phyloP scores from a whole-genome alignment of 2,797 vertebrate genomes.

The Smutsia gigantea region DNA sequence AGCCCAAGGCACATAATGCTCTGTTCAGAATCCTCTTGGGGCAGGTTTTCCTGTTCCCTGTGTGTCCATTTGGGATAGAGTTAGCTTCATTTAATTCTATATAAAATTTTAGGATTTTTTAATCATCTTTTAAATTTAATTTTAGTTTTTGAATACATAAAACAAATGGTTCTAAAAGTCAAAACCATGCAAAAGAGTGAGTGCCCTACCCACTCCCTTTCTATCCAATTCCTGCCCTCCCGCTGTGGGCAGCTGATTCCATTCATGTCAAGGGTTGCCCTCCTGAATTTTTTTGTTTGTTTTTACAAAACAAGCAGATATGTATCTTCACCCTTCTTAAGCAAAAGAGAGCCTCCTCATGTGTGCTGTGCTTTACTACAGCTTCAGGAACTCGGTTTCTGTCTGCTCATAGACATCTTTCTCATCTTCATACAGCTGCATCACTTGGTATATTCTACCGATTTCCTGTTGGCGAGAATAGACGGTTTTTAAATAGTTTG shows the following conservation, averaged over 20 bases:
- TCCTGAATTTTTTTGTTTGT: background rate
- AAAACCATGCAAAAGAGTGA: background rate
- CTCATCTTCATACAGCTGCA: background rate
- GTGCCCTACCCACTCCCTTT: background rate
- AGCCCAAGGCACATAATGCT: background rate
- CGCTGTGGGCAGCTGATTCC: background rate
- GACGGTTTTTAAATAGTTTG: background rate
- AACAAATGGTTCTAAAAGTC: background rate
- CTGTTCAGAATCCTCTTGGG: background rate
- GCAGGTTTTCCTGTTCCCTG: background rate
- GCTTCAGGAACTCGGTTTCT: fast-evolving
- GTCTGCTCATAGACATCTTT: fast-evolving
- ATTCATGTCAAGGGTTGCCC: background rate
- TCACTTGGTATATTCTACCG: background rate
- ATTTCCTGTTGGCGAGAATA: no score
- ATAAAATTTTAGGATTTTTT: background rate
- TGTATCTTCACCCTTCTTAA: no score
- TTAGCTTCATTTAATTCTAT: background rate
- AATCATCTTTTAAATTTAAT: background rate
- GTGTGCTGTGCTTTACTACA: fast-evolving
- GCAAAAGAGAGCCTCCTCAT: fast-evolving
- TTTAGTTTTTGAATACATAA: background rate
- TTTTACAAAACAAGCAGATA: background rate
- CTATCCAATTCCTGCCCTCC: background rate
- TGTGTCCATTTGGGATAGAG: background rate